These are phyloP conservation scores for Columba janthina DNA, from an alignment of 2,113 vertebrate species.

Conservation along the genomic window DNA sequence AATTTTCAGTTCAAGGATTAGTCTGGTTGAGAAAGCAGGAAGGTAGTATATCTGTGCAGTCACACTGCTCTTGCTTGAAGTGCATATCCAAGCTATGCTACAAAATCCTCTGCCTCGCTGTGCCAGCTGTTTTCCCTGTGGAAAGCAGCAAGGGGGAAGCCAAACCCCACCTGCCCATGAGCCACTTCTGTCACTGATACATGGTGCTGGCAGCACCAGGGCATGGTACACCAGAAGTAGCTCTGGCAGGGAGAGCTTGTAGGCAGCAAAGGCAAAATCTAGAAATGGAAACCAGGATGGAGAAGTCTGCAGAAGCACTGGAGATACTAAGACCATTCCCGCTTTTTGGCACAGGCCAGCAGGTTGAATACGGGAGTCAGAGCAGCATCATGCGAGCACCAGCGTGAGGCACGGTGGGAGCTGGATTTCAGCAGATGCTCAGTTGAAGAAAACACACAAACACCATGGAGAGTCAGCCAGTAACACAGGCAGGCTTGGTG, in stretches of 20 bases:
- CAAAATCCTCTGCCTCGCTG: background rate
- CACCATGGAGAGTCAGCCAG: background rate
- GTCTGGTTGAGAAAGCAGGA: background rate
- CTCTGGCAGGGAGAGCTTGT: background rate
- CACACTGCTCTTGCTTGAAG: background rate
- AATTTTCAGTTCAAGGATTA: background rate
- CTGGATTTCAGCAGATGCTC: background rate
- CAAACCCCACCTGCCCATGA: accelerated
- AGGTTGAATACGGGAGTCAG: background rate
- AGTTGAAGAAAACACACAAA: background rate
- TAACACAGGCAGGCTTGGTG: background rate
- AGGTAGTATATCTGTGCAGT: accelerated
- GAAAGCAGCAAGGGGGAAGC: background rate
- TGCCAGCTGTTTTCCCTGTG: background rate
- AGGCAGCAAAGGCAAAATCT: background rate
- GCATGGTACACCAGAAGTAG: background rate
- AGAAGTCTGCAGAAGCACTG: background rate
- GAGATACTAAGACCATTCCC: background rate
- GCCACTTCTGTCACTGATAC: background rate
- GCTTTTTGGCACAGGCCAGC: background rate
- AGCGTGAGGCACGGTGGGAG: accelerated
- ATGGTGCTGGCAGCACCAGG: background rate
- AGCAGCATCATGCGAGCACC: background rate
- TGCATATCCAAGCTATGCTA: background rate
- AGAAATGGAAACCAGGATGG: background rate